Percentiles rank a stretch among this genome's conserved stretches.
phyloP scores from a whole-genome alignment of 2,888 invertebrate genomes.

The Drosophila infuscata region DNA sequence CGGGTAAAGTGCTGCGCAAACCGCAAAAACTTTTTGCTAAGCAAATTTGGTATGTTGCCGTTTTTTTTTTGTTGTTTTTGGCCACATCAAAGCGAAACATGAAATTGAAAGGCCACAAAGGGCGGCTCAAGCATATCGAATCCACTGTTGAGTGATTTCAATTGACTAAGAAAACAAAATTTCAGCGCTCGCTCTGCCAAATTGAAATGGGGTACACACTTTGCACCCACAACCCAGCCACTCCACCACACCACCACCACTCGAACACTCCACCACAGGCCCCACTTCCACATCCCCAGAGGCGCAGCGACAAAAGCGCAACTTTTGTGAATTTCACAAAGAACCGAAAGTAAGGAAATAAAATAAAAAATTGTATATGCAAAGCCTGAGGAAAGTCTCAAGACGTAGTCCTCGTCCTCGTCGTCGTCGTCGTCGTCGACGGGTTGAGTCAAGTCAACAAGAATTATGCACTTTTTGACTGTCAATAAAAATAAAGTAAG shows the following conservation, averaged over 20 bases:
- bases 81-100: slow-evolving; percentile 75
- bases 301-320: slow-evolving; percentile 75
- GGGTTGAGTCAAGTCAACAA: slow-evolving; percentile 64
- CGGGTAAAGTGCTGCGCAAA: slow-evolving; percentile 56
- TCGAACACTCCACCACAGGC: background rate
- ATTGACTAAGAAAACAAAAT: slow-evolving; percentile 80
- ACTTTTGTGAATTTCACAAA: slow-evolving; percentile 54
- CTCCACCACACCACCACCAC: background rate
- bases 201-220: slow-evolving; percentile 5
- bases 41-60: slow-evolving; percentile 52
- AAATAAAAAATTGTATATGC: slow-evolving; percentile 56
- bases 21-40: slow-evolving; percentile 67
- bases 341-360: slow-evolving; percentile 28
- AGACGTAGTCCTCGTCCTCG: slow-evolving; percentile 42
- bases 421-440: slow-evolving; percentile 15
- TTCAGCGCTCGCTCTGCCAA: slow-evolving; percentile 15
- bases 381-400: slow-evolving; percentile 62
- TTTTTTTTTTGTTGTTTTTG: slow-evolving; percentile 17
- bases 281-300: slow-evolving; percentile 23
- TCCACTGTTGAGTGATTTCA: slow-evolving; percentile 73
- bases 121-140: slow-evolving; percentile 64
- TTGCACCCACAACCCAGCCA: slow-evolving; percentile 17
- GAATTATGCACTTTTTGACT: slow-evolving; percentile 81
- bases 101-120: slow-evolving; percentile 71
- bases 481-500: slow-evolving; percentile 81